These are phyloP conservation scores for Drosophila nigromelanica DNA, from an alignment of 1,140 invertebrate genomes.

Conservation along the genomic window DNA sequence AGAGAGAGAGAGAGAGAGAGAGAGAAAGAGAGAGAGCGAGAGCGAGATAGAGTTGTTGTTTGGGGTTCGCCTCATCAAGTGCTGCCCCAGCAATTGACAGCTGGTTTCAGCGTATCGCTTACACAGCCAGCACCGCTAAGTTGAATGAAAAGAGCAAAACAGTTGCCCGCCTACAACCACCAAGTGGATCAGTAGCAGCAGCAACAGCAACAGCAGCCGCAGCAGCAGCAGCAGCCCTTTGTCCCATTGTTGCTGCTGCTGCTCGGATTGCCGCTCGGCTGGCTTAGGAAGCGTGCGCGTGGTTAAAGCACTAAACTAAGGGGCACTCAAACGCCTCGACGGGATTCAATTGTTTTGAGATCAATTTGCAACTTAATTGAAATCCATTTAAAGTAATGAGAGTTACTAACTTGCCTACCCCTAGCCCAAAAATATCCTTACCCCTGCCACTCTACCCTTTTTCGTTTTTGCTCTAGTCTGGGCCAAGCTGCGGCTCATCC, in stretches of 20 bases:
- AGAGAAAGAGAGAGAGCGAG: conserved; percentile 3
- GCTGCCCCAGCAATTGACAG: conserved; percentile 60
- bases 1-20: conserved; percentile 1
- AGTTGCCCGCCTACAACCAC: conserved; percentile 32
- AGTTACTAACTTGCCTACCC: conserved; percentile 76
- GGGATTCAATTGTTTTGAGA: conserved; percentile 80
- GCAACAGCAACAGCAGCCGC: conserved; percentile 7
- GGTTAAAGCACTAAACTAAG: conserved; percentile 49
- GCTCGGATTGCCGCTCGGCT: conserved; percentile 17
- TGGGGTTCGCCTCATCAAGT: conserved; percentile 32
- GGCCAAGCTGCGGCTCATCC: conserved; percentile 52
- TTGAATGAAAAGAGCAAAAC: conserved; percentile 51
- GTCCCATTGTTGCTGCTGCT: conserved; percentile 28
- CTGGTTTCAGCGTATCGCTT: conserved; percentile 65
- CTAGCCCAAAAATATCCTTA: conserved; percentile 1
- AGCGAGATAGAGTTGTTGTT: not conserved
- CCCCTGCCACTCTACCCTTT: conserved; percentile 35
- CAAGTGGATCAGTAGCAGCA: conserved; percentile 25
- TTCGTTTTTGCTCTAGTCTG: conserved; percentile 28
- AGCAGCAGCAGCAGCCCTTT: conserved; percentile 29
- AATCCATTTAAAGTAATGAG: conserved; percentile 84
- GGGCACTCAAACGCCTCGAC: conserved; percentile 74
- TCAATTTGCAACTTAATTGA: conserved; percentile 84
- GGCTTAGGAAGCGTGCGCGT: conserved; percentile 28
- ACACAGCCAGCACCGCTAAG: conserved; percentile 15